These are phyloP conservation scores for Brachylomia viminalis DNA, from an alignment of 2,888 invertebrate species.

Conservation along the genomic window DNA sequence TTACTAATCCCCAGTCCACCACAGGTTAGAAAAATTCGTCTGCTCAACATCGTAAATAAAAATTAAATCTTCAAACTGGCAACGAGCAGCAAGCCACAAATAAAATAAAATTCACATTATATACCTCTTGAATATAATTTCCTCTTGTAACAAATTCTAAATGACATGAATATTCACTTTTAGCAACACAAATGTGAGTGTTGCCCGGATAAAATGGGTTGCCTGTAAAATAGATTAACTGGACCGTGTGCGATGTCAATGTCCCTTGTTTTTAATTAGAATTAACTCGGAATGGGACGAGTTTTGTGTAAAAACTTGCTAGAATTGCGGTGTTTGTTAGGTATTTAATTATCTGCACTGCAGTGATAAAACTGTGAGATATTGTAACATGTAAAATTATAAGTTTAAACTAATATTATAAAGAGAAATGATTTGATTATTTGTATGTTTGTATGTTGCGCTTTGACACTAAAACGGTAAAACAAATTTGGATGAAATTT, in stretches of 20 bases:
- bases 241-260: conserved; percentile 46
- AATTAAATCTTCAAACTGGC: not conserved
- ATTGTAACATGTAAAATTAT: too few species aligned
- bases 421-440: too few species aligned
- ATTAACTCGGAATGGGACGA: conserved; percentile 41
- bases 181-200: conserved; percentile 32
- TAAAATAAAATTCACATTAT: conserved; percentile 8
- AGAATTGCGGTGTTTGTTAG: conserved; percentile 20
- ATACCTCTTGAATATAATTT: conserved; percentile 25
- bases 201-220: conserved; percentile 36
- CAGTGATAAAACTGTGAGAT: not conserved
- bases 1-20: too few species aligned
- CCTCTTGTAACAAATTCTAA: conserved; percentile 27
- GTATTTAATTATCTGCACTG: conserved; percentile 11
- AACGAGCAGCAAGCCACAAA: not conserved
- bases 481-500: too few species aligned
- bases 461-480: too few species aligned
- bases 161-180: conserved; percentile 38
- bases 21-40: too few species aligned
- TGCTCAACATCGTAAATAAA: not conserved
- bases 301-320: conserved; percentile 10
- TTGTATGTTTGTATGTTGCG: too few species aligned
- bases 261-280: conserved; percentile 57
- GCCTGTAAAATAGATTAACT: conserved; percentile 52
- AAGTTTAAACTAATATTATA: too few species aligned